Conservation (phyloP, 1,140 invertebrate genomes). For the Atta colombica region DNA sequence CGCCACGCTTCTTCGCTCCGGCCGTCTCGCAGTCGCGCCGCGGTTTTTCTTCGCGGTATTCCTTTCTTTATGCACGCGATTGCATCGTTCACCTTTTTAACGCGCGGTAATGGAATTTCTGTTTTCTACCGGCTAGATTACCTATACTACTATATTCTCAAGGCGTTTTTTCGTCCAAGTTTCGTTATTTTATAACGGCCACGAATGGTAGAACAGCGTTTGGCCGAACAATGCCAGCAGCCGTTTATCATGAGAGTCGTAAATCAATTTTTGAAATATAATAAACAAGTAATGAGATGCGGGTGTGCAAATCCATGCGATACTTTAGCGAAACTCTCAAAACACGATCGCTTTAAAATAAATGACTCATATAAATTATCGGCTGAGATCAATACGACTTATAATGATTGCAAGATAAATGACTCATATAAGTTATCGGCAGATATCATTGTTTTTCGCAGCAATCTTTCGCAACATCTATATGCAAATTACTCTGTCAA, state of each 20-base stretch:
- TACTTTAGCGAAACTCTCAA: slow-evolving; percentile 7
- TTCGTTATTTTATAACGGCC: slow-evolving; percentile 55
- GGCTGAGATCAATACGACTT: slow-evolving; percentile 28
- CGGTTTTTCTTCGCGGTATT: slow-evolving; percentile 60
- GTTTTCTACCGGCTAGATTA: slow-evolving; percentile 59
- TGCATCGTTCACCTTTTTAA: slow-evolving; percentile 58
- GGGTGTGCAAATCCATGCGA: slow-evolving; percentile 40
- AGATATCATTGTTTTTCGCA: slow-evolving; percentile 20
- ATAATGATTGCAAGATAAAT: slow-evolving; percentile 29
- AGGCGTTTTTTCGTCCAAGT: slow-evolving; percentile 19
- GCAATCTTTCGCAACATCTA: slow-evolving; percentile 15
- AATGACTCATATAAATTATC: slow-evolving; percentile 48
- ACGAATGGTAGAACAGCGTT: slow-evolving; percentile 33
- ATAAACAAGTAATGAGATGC: slow-evolving; percentile 53
- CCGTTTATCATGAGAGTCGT: slow-evolving; percentile 51
- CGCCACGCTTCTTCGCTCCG: slow-evolving; percentile 59
- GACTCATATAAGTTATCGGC: slow-evolving; percentile 30
- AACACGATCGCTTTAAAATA: slow-evolving; percentile 26
- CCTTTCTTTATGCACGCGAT: slow-evolving; percentile 63
- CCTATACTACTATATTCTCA: slow-evolving; percentile 20
- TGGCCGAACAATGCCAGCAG: slow-evolving; percentile 41
- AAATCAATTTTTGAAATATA: slow-evolving; percentile 47
- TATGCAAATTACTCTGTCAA: slow-evolving; percentile 21
- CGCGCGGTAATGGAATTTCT: slow-evolving; percentile 59
- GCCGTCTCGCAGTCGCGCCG: slow-evolving; percentile 45